Conservation (phyloP, 2,888 invertebrate species). For the Synanthedon tipuliformis region DNA sequence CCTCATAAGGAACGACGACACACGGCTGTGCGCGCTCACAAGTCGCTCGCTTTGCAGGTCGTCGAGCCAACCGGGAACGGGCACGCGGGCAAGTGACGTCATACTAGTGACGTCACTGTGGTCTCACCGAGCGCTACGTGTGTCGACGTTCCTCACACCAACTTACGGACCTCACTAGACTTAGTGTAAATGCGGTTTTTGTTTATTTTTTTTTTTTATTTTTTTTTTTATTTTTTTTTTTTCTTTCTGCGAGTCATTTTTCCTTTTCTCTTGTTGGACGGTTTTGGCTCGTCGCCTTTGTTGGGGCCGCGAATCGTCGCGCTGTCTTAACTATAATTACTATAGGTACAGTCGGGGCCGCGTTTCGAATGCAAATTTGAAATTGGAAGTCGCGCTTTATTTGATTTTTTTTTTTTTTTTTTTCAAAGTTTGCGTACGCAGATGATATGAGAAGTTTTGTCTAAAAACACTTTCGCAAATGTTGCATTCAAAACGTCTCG, state of each 20-base stretch:
- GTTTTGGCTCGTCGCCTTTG: not conserved
- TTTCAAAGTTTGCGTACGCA: too few species aligned
- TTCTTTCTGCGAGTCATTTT: too few species aligned
- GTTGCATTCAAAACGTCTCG: too few species aligned
- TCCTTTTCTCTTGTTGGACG: constrained; percentile 4
- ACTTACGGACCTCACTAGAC: constrained; percentile 64
- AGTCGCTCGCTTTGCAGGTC: constrained; percentile 58
- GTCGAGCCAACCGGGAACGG: constrained; percentile 53
- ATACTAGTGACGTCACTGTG: constrained; percentile 12
- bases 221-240: too few species aligned
- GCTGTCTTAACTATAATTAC: too few species aligned
- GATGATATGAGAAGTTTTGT: too few species aligned
- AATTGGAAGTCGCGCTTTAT: too few species aligned
- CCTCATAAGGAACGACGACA: constrained; percentile 67
- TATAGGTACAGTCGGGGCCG: too few species aligned
- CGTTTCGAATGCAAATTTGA: too few species aligned
- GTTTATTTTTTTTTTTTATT: constrained; percentile 22
- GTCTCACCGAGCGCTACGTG: constrained; percentile 37
- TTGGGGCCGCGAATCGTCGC: not conserved
- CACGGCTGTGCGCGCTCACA: constrained; percentile 56
- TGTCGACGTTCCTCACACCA: constrained; percentile 66
- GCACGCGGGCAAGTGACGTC: constrained; percentile 49
- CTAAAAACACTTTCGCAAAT: too few species aligned
- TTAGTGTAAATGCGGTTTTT: constrained; percentile 40
- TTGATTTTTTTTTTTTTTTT: too few species aligned